Percentiles rank a stretch among this genome's conserved stretches.
These are phyloP conservation scores for Epizoanthus rinbou DNA, from an alignment of 92 coral and sea anemone genomes.

Conservation along the genomic window DNA sequence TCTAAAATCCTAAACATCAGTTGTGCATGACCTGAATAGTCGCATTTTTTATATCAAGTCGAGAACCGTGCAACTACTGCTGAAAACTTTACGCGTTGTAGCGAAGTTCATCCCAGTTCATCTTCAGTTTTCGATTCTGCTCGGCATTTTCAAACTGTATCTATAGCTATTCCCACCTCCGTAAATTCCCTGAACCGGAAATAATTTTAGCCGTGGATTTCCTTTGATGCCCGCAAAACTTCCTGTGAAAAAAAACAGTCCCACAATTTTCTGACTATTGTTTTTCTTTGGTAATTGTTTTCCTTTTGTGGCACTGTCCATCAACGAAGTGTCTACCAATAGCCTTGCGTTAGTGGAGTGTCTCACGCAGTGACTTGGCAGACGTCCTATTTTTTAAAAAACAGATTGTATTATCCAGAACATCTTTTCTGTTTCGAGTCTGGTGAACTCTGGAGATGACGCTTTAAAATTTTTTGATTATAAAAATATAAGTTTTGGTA, in stretches of 20 bases:
- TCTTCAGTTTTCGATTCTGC: no score
- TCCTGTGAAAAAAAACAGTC: slow-evolving; percentile 29
- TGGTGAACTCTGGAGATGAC: neutral
- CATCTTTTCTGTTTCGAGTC: slow-evolving; percentile 36
- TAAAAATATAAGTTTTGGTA: neutral
- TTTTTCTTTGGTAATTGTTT: slow-evolving; percentile 24
- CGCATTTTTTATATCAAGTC: no score
- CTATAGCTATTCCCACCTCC: no score
- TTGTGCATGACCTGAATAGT: no score
- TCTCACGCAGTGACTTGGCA: slow-evolving; percentile 12
- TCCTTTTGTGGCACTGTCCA: slow-evolving; percentile 33
- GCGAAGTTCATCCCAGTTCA: no score
- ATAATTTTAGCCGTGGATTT: slow-evolving; percentile 4
- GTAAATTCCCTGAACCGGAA: no score
- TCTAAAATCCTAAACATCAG: no score
- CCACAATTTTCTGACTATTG: neutral
- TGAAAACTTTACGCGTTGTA: no score
- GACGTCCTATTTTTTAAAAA: neutral
- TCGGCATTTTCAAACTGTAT: no score
- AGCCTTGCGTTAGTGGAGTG: neutral
- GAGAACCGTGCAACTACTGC: no score
- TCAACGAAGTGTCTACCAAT: slow-evolving; percentile 22
- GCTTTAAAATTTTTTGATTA: neutral
- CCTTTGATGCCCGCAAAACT: slow-evolving; percentile 25
- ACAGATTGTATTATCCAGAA: slow-evolving; percentile 22